Conservation (phyloP, 2,888 invertebrate species). For the Alcis repandata region DNA sequence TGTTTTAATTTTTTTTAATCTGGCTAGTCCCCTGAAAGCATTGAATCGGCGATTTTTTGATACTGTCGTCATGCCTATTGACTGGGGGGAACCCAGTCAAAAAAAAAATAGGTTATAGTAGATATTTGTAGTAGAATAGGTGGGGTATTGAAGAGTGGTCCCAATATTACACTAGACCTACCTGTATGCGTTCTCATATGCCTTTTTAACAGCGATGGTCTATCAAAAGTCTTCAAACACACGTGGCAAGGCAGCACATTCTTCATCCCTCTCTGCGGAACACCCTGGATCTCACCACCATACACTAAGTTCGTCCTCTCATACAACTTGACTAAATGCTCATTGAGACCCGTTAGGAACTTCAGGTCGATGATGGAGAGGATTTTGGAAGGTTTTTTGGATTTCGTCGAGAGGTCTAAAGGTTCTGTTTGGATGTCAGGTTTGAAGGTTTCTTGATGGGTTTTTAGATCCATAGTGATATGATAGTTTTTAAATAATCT, state of each 20-base stretch:
- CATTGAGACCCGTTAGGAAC: constrained; percentile 76
- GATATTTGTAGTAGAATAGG: too few relatives aligned
- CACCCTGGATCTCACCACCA: constrained; percentile 51
- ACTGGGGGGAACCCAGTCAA: too few relatives aligned
- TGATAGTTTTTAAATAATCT: neutral
- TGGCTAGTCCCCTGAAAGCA: too few relatives aligned
- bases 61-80: too few relatives aligned
- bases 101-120: too few relatives aligned
- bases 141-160: too few relatives aligned
- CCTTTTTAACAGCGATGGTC: constrained; percentile 89
- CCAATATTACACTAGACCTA: too few relatives aligned
- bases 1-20: too few relatives aligned
- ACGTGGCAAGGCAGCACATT: constrained; percentile 86
- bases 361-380: constrained; percentile 74
- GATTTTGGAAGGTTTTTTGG: constrained; percentile 55
- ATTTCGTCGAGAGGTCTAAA: constrained; percentile 72
- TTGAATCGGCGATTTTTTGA: too few relatives aligned
- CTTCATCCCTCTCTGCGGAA: constrained; percentile 54
- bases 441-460: constrained; percentile 17
- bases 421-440: constrained; percentile 75
- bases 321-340: constrained; percentile 74
- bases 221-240: constrained; percentile 89
- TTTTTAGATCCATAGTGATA: constrained; percentile 20
- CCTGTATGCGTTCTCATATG: constrained; percentile 91
- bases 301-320: constrained; percentile 69